Percentiles rank a stretch among this genome's conserved stretches.
phyloP scores from a whole-genome alignment of 2,888 invertebrate species.

The Eueremaeus valkanovi region DNA sequence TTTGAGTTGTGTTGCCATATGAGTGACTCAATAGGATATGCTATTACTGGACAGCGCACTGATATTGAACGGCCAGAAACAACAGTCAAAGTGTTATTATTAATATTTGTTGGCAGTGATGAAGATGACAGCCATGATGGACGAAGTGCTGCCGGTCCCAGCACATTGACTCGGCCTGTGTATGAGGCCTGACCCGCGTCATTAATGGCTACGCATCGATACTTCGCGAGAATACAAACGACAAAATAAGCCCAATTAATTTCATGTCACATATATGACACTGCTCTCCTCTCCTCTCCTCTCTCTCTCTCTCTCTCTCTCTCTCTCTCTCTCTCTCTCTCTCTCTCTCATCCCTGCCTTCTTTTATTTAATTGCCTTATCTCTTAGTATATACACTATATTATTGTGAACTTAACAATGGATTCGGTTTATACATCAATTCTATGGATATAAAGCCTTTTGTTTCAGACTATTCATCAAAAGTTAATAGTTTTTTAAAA shows the following conservation, averaged over 20 bases:
- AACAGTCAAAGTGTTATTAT: conserved; percentile 59
- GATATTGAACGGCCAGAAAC: conserved; percentile 70
- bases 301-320: background rate
- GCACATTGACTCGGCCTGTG: conserved; percentile 38
- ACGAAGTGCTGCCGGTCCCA: conserved; percentile 37
- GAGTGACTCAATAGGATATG: conserved; percentile 86
- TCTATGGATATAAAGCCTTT: background rate
- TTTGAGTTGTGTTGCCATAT: conserved; percentile 71
- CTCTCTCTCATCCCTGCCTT: background rate
- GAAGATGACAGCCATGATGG: conserved; percentile 5
- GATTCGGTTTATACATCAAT: background rate
- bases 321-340: too few species aligned
- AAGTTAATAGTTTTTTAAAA: too few species aligned
- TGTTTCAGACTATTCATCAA: background rate
- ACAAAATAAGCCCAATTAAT: conserved; percentile 3
- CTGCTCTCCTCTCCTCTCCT: conserved; percentile 1
- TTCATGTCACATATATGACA: conserved; percentile 9
- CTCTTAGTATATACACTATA: background rate
- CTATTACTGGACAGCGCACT: conserved; percentile 84
- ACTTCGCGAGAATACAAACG: conserved; percentile 30
- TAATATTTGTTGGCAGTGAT: conserved; percentile 57
- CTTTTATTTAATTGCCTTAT: background rate
- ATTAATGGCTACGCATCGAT: conserved; percentile 40
- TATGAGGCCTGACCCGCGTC: conserved; percentile 34
- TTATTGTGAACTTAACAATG: background rate